phyloP scores from a whole-genome alignment of 2,113 vertebrate genomes.

The Lates calcarifer region DNA sequence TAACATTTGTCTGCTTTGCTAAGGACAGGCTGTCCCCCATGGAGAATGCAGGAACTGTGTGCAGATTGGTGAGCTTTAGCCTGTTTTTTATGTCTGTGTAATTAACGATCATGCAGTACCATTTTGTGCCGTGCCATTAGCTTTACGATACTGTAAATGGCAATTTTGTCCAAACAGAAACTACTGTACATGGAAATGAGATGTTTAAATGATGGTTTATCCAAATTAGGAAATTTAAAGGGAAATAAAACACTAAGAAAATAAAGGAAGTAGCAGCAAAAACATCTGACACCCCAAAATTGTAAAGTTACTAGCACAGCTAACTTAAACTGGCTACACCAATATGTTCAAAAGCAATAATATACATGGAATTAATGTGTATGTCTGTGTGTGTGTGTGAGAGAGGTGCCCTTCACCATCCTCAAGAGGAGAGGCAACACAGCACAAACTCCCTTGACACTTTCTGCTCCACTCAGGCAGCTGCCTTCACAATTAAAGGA shows the following conservation, averaged over 20 bases:
- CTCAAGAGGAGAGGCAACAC: constrained; percentile 85
- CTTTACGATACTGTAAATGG: not conserved
- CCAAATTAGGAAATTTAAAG: not conserved
- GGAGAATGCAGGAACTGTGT: constrained; percentile 73
- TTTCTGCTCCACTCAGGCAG: constrained; percentile 78
- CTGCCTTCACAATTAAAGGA: constrained; percentile 89
- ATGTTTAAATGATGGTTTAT: not conserved
- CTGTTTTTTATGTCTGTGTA: constrained; percentile 32
- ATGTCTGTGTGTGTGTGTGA: constrained; percentile 25
- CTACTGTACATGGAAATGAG: not conserved
- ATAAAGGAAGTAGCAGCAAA: not conserved
- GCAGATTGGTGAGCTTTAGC: constrained; percentile 58
- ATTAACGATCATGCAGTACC: constrained; percentile 51
- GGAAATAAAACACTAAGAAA: not conserved
- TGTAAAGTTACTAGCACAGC: not conserved
- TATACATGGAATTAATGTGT: constrained; percentile 16
- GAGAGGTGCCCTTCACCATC: constrained; percentile 89
- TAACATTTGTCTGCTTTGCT: constrained; percentile 84
- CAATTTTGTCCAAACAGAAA: not conserved
- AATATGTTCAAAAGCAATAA: not conserved
- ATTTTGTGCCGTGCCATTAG: constrained; percentile 18
- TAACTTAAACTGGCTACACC: not conserved
- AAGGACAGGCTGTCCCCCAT: constrained; percentile 81
- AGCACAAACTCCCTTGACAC: constrained; percentile 86
- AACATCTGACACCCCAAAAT: not conserved